These are phyloP conservation scores for Zoanthus gigantus DNA, from an alignment of 92 coral and sea anemone species.

Conservation along the genomic window DNA sequence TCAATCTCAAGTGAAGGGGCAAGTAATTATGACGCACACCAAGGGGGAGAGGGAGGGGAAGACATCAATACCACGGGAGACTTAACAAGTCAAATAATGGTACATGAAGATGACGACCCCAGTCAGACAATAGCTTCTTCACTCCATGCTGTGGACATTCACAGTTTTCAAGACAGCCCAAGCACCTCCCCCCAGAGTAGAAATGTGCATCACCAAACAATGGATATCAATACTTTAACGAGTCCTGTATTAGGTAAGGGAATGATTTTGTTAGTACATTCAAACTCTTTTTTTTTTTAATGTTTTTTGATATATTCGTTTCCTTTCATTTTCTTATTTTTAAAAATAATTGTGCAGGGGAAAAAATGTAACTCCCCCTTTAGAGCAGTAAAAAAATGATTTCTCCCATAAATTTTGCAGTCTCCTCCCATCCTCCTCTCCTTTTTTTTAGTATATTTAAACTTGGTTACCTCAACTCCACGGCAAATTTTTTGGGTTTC, in stretches of 20 bases:
- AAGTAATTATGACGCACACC: not conserved
- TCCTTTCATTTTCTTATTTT: too few relatives aligned
- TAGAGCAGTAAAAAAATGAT: too few relatives aligned
- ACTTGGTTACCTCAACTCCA: not conserved
- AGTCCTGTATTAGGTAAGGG: constrained; percentile 84
- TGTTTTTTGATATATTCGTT: too few relatives aligned
- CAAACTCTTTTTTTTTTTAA: not conserved
- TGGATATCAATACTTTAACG: constrained; percentile 60
- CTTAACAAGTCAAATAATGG: constrained; percentile 10
- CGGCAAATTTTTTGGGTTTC: not conserved
- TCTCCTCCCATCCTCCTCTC: too few relatives aligned
- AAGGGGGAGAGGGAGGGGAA: not conserved
- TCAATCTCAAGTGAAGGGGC: not conserved
- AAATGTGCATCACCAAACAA: constrained; percentile 32
- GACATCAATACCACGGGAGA: constrained; percentile 13
- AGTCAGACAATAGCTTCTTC: constrained; percentile 82
- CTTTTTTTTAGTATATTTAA: not conserved
- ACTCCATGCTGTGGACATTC: constrained; percentile 83
- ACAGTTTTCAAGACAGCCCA: constrained; percentile 76
- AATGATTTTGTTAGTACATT: not conserved
- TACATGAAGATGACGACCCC: constrained; percentile 67
- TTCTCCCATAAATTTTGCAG: too few relatives aligned
- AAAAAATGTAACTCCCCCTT: too few relatives aligned
- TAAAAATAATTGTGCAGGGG: too few relatives aligned
- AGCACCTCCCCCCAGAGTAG: constrained; percentile 56